These are phyloP conservation scores for Pantherophis alleghaniensis DNA, from an alignment of 2,797 vertebrate species.

Conservation along the genomic window DNA sequence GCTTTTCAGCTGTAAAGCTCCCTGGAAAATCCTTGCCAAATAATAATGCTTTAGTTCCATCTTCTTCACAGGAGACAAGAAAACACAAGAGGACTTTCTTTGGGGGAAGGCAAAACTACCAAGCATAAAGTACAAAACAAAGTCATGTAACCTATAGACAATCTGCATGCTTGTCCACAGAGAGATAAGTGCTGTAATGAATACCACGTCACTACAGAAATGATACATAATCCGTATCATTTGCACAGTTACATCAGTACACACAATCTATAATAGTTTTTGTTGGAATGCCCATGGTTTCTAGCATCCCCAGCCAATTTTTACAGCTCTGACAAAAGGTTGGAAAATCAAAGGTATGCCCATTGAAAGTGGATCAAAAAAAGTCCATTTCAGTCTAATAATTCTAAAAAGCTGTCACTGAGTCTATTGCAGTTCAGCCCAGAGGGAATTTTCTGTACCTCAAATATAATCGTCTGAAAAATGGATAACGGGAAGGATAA, in stretches of 20 bases:
- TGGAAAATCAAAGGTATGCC: neutral
- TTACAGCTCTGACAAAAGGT: neutral
- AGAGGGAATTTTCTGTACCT: conserved; percentile 20
- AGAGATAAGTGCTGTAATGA: neutral
- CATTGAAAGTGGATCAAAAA: neutral
- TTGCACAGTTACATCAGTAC: neutral
- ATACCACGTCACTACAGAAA: neutral
- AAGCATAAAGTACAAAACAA: neutral
- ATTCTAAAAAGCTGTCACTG: conserved; percentile 17
- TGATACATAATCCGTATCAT: neutral
- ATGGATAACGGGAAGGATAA: conserved; percentile 26
- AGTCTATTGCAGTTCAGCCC: neutral
- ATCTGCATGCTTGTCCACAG: neutral
- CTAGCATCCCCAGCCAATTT: neutral
- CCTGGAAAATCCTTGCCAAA: neutral
- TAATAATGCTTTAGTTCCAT: neutral
- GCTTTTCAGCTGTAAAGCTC: neutral
- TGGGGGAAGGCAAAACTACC: neutral
- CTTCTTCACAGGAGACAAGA: neutral
- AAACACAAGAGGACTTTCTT: neutral
- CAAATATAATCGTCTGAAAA: conserved; percentile 36
- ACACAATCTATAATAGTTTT: neutral
- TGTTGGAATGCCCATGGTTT: neutral
- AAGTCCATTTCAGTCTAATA: neutral
- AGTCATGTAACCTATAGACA: neutral